Evolutionary conservation across 1,140 invertebrate species (phyloP), one percentile per base, ranked within the genome.

Genomic region (Bombus waltoni): DNA sequence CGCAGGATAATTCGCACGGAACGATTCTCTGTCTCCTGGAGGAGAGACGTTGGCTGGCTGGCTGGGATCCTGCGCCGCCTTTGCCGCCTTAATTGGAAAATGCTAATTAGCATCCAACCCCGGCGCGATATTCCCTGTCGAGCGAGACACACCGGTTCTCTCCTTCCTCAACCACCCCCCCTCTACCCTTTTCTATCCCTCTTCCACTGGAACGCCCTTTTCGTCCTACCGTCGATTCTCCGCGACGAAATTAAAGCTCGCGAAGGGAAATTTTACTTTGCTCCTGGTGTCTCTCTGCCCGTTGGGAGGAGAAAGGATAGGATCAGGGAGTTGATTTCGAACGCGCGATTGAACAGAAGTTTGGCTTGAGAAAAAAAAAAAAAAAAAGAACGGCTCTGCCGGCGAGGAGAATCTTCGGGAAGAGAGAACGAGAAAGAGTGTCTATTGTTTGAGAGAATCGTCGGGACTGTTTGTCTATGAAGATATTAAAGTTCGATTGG

Each of bases 61-160:
- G 15, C n/a, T 25, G 44, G 74, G 73, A 87, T 81, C 74, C 85
- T 74, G 70, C 28, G 74, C 65, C 88, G 86, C 82, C 88, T 90
- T 90, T 86, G 84, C 74, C 83, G 87, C 87, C 87, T 90, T 91
- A 91, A 91, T 91, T 91, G 89, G 89, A 91, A 91, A 91, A 91
- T 91, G 90, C 90, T 91, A 91, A 91, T 91, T 91, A 91, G 87
- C 89, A 90, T 91, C 89, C 89, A 91, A 81, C 89, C 78, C 88
- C 78, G 85, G 65, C 65, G 88, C 85, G 88, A 90, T 90, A 90
- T 90, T 90, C 89, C 85, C 89, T 89, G 89, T 87, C 88, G 47
- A 74, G 88, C 89, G 66, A 59, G 40, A 38, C 32, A 11, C 40
- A 38, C 40, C 47, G 28, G 10, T 62, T n/a, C 59, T n/a, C 25